These are phyloP conservation scores for Archips xylosteana DNA, from an alignment of 2,888 invertebrate genomes.

Conservation along the genomic window DNA sequence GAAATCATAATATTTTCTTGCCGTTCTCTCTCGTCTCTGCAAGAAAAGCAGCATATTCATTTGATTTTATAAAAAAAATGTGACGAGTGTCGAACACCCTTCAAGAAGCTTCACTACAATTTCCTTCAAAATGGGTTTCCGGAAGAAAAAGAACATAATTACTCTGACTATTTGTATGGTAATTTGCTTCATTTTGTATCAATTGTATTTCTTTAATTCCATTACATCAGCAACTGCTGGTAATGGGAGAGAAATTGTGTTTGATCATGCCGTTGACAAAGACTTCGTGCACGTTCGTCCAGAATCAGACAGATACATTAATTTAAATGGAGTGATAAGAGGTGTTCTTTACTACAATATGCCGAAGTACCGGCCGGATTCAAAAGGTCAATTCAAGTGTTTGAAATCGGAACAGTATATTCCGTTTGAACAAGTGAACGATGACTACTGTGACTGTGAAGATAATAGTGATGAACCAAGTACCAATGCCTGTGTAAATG, in stretches of 20 bases:
- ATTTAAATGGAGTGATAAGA: slow-evolving; percentile 71
- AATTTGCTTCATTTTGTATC: slow-evolving; percentile 73
- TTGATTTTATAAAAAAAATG: slow-evolving; percentile 20
- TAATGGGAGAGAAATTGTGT: slow-evolving; percentile 58
- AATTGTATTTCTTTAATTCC: slow-evolving; percentile 74
- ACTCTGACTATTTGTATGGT: slow-evolving; percentile 67
- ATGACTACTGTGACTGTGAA: slow-evolving; percentile 94
- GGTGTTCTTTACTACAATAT: slow-evolving; percentile 71
- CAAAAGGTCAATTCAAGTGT: slow-evolving; percentile 74
- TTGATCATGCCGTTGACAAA: slow-evolving; percentile 58
- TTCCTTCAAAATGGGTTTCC: slow-evolving; percentile 58
- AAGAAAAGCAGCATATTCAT: neutral
- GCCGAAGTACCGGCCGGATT: slow-evolving; percentile 71
- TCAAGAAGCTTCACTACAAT: neutral
- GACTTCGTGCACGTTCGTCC: slow-evolving; percentile 63
- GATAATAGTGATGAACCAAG: slow-evolving; percentile 93
- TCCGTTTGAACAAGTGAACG: slow-evolving; percentile 87
- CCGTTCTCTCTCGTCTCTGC: too few relatives aligned
- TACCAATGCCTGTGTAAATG: slow-evolving; percentile 94
- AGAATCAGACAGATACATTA: slow-evolving; percentile 71
- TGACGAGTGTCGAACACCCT: neutral
- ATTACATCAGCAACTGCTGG: slow-evolving; percentile 65
- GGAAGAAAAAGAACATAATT: slow-evolving; percentile 77
- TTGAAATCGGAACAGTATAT: slow-evolving; percentile 67
- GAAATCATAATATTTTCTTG: slow-evolving; percentile 5